Evolutionary conservation across 2,888 invertebrate species (phyloP), one percentile per base, ranked within the genome.

Genomic region (Chamaedrilus cognettii): DNA sequence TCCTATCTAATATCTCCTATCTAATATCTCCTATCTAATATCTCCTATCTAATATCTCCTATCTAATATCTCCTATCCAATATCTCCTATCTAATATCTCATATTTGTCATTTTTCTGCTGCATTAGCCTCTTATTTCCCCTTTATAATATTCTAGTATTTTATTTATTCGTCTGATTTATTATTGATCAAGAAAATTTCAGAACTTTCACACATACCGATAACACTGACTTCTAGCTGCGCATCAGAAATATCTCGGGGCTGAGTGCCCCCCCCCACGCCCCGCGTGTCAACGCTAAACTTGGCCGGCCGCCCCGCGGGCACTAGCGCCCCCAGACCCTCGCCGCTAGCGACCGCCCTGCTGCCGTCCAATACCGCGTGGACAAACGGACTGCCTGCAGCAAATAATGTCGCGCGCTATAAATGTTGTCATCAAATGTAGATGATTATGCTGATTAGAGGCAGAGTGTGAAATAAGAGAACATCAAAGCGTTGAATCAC

Each of bases 221-320:
- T 66, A n/a, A 66, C 32, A 49, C 23, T 3, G 23, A 61, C 66
- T 30, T 66, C 61, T 34, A 66, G 60, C 1, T 32, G 3, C 4
- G 61, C 31, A 88, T 83, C 65, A 76, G 80, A 64, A 86, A n/a
- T n/a, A n/a, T n/a, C 83, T 69, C 85, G 85, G 33, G 86, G 77
- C 50, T 85, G 85, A 19, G 83, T 84, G 42, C 85, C 85, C 26
- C 83, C 79, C n/a, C 84, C 79, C 64, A 76, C 69, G 83, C 86
- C 72, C 81, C 81, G 65, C 23, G 86, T 84, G 71, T 86, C 84
- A 60, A 86, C 79, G 65, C 84, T 83, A 73, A 86, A 84, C 61
- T 79, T 80, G 11, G 86, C 83, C n/a, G 80, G 77, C 28, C 80
- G 79, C 50, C 85, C 85, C 26, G 83, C 83, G 62, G 82, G 80